Base-by-base conservation (phyloP, 2,888 invertebrate species). In the Metellina segmentata region DNA sequence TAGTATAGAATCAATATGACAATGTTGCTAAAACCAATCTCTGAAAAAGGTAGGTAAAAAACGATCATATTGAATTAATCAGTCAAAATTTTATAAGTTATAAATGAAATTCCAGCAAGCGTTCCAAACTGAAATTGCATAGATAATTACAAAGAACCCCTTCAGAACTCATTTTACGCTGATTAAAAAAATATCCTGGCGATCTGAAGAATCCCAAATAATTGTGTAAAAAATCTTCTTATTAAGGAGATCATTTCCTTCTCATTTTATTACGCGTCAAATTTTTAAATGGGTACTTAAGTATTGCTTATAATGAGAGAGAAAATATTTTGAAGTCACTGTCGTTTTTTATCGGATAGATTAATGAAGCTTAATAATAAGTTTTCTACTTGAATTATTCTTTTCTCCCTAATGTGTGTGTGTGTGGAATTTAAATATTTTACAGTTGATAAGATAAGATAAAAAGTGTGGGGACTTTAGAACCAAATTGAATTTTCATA, bases 321-420 rank as follows among this genome's bases (percentile, higher is more conserved):
- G 61, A 61, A 61, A 61, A 61, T 61, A 61, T 61, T 61, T 61
- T 61, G 61, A 61, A 61, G 61, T 61, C 61, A 61, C 61, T 61
- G 1, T 61, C 61, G 16, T 61, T 61, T 61, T 61, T 61, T 61
- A 11, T 61, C 11, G 11, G 5, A 61, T 1, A 61, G 61, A 61
- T 61, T 61, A 61, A 61, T 61, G 61, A 61, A 61, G 61, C 61
- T 61, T 61, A 61, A 61, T 61, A 61, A 61, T 61, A 61, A 61
- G 61, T 61, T 61, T 61, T 61, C 61, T 61, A 8, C 13, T 16
- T 61, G 61, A 61, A 61, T 61, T 61, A 61, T 61, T 61, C 61
- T 61, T 61, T 61, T 61, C 61, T 16, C 9, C 61, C 9, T 61
- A 61, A 61, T 61, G n/a, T n/a, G n/a, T n/a, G n/a, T n/a, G n/a